These are phyloP conservation scores for Thera obeliscata DNA, from an alignment of 2,888 invertebrate species.

Conservation along the genomic window DNA sequence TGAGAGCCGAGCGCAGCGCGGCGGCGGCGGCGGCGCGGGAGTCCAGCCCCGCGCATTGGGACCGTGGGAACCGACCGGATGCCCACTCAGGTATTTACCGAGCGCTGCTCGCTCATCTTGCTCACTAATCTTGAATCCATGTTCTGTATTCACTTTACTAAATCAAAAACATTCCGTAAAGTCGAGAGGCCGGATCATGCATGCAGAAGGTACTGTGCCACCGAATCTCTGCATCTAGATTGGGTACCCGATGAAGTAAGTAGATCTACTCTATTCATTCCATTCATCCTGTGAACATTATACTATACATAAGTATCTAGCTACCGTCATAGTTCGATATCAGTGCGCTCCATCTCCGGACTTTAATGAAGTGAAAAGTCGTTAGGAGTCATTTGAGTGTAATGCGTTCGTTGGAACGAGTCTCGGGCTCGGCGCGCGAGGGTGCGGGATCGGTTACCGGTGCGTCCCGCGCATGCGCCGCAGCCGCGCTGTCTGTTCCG, in stretches of 20 bases:
- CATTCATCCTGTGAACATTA: not conserved
- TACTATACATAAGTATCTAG: not conserved
- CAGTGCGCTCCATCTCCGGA: not conserved
- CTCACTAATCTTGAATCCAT: not conserved
- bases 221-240: not conserved
- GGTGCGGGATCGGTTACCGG: not conserved
- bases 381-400: slow-evolving; percentile 3
- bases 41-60: not conserved
- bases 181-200: not conserved
- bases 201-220: not conserved
- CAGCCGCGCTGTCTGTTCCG: slow-evolving; percentile 30
- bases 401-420: slow-evolving; percentile 4
- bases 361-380: slow-evolving; percentile 13
- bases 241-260: not conserved
- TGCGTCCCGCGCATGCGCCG: slow-evolving; percentile 13
- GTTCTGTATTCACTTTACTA: not conserved
- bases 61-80: slow-evolving; percentile 29
- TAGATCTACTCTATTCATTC: not conserved
- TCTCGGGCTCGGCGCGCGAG: slow-evolving; percentile 1
- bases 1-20: not conserved
- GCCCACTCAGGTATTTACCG: not conserved
- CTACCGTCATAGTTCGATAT: not conserved
- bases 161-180: slow-evolving; percentile 1
- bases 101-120: slow-evolving; percentile 2
- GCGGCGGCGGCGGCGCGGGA: not conserved